Conservation (phyloP, 92 coral and sea anemone species). For the Zoanthus sansibaricus region DNA sequence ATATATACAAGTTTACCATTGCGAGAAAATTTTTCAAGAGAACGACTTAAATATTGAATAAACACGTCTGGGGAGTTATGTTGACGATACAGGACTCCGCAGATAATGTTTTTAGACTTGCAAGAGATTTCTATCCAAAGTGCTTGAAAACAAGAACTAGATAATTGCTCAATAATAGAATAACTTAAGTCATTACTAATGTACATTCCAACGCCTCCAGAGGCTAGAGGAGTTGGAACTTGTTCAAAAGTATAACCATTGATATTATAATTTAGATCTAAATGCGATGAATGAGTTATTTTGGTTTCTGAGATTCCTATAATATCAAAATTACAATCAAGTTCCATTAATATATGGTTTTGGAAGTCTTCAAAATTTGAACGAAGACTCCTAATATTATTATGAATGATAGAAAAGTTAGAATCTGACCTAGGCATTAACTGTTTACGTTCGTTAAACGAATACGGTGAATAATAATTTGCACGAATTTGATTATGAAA, state of each 20-base stretch:
- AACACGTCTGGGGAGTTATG: slow-evolving; percentile 57
- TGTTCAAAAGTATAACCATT: slow-evolving; percentile 44
- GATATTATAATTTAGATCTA: slow-evolving; percentile 39
- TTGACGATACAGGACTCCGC: slow-evolving; percentile 57
- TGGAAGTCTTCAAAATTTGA: slow-evolving; percentile 45
- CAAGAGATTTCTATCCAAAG: slow-evolving; percentile 51
- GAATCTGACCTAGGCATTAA: slow-evolving; percentile 45
- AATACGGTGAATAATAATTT: slow-evolving; percentile 43
- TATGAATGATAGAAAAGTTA: slow-evolving; percentile 44
- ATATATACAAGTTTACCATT: slow-evolving; percentile 36
- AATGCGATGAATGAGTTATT: slow-evolving; percentile 45
- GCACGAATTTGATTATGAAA: slow-evolving; percentile 44
- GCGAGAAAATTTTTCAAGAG: slow-evolving; percentile 41
- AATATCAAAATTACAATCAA: slow-evolving; percentile 37
- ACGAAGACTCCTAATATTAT: slow-evolving; percentile 45
- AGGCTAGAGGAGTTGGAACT: slow-evolving; percentile 45
- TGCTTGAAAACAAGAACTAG: slow-evolving; percentile 46
- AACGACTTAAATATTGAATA: slow-evolving; percentile 37
- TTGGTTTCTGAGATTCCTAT: slow-evolving; percentile 41
- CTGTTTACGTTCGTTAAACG: slow-evolving; percentile 47
- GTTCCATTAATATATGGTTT: slow-evolving; percentile 35
- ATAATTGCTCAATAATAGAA: slow-evolving; percentile 41
- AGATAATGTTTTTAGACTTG: slow-evolving; percentile 54
- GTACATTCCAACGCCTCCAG: slow-evolving; percentile 44
- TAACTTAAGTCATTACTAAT: slow-evolving; percentile 39